Base-by-base conservation (phyloP, 2,797 vertebrate species). In the Cephalopachus bancanus region DNA sequence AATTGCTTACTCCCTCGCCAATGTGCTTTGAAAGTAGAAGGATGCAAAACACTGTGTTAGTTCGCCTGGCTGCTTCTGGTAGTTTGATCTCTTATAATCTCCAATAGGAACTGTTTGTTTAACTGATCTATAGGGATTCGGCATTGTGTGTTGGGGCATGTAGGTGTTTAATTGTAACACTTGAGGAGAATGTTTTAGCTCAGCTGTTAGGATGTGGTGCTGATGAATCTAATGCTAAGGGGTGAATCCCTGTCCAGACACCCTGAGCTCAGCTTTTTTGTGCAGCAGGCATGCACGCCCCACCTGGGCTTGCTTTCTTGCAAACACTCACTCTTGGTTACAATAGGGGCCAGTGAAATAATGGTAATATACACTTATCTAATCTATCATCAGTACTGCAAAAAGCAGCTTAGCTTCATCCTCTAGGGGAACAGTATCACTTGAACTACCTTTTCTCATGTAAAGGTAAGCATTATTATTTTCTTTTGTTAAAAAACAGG, bases 401-500 rank as follows among this genome's bases (percentile, higher is more conserved):
- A 71, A n/a, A 79, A 71, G 30, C 15, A 79, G 49, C 44, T 53
- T 30, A 83, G 44, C 12, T 65, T 74, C 71, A 11, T 60, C 81
- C 75, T 83, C 59, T 30, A 17, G 5, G 24, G 28, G 71, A 26
- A 84, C 22, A 30, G 3, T 9, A 33, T 49, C 49, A 49, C 55
- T 49, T 64, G 17, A 30, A 30, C 75, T 69, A 67, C 20, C 15
- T 87, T 96, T 64, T 83, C 44, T 44, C 75, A 89, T 10, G 53
- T 24, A 84, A 91, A 76, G 28, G 71, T 81, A 67, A 94, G 44
- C 20, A 59, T 44, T 33, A 30, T 62, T 57, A 65, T 69, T 78
- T 88, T 81, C 78, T 83, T 96, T 72, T 74, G 53, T 69, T 88
- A 49, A 88, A 95, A 72, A 64, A 4, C 60, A 2, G 15, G 22